A percentile compares a stretch with the other conserved stretches of the same genome.
Conservation (phyloP, 2,797 vertebrate genomes). For the Pseudomugil tenellus region DNA sequence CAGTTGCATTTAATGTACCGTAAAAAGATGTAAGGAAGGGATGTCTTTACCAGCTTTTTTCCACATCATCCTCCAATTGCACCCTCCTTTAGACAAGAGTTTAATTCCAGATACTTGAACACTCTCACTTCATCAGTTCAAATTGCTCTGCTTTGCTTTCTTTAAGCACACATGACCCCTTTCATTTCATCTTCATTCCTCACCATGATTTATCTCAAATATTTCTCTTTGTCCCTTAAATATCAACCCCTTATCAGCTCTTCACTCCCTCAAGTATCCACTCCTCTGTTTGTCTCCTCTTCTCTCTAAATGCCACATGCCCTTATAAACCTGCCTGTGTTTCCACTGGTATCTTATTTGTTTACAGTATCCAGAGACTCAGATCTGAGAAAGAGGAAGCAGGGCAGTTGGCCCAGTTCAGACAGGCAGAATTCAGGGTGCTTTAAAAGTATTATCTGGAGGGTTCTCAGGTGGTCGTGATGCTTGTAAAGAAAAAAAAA, state of each 20-base stretch:
- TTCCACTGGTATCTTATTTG: constrained; percentile 71
- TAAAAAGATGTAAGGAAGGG: neutral
- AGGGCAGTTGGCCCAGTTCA: constrained; percentile 16
- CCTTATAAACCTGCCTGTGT: constrained; percentile 59
- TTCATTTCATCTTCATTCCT: constrained; percentile 31
- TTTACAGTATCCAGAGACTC: constrained; percentile 61
- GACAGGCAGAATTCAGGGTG: constrained; percentile 14
- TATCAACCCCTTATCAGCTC: constrained; percentile 43
- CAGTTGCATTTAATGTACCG: constrained; percentile 2
- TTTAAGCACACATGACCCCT: constrained; percentile 20
- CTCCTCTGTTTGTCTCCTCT: constrained; percentile 41
- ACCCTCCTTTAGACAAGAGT: neutral
- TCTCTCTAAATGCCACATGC: constrained; percentile 52
- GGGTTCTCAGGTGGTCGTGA: neutral
- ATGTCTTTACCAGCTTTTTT: neutral
- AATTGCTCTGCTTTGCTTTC: constrained; percentile 19
- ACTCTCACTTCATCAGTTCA: constrained; percentile 16
- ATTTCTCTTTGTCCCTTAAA: constrained; percentile 36
- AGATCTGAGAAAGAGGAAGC: constrained; percentile 43
- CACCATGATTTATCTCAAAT: constrained; percentile 38
- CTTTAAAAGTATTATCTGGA: constrained; percentile 1
- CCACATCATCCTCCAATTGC: constrained; percentile 2
- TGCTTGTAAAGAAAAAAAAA: neutral
- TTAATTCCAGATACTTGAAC: constrained; percentile 2
- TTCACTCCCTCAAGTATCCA: constrained; percentile 38